A percentile compares a stretch with the other conserved stretches of the same genome.
phyloP scores from a whole-genome alignment of 2,113 vertebrate species.

The Terrapene triunguis region DNA sequence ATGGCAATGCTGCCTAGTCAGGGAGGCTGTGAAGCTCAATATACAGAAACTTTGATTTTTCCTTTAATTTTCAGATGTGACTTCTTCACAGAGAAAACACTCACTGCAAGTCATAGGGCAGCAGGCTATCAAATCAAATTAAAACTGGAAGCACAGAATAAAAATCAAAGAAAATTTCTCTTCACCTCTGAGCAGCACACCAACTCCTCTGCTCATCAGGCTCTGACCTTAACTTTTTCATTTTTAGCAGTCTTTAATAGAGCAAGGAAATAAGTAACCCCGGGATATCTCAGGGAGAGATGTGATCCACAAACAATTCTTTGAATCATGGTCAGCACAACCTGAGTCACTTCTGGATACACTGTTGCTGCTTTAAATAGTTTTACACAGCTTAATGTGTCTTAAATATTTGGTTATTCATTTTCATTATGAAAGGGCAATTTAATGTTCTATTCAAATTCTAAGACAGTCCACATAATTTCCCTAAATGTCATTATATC shows the following conservation, averaged over 20 bases:
- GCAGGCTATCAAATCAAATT: constrained; percentile 60
- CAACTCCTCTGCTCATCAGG: constrained; percentile 1
- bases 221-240: constrained; percentile 53
- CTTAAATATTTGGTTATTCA: constrained; percentile 25
- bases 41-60: constrained; percentile 49
- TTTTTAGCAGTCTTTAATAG: constrained; percentile 32
- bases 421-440: constrained; percentile 69
- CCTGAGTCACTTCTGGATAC: constrained; percentile 2
- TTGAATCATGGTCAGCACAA: constrained; percentile 12
- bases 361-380: background rate
- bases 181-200: background rate
- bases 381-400: background rate
- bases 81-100: constrained; percentile 29
- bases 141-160: constrained; percentile 21
- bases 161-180: constrained; percentile 15
- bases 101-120: constrained; percentile 57
- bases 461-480: constrained; percentile 65
- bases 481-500: constrained; percentile 63
- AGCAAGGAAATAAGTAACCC: constrained; percentile 45
- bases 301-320: background rate
- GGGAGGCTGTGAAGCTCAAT: constrained; percentile 18
- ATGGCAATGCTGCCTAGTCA: constrained; percentile 28
- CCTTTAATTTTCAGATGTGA: constrained; percentile 50
- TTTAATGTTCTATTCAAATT: constrained; percentile 66
- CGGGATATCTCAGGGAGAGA: background rate